A percentile compares a stretch with the other conserved stretches of the same genome.
phyloP scores from a whole-genome alignment of 2,888 invertebrate genomes.

The Spilarctia lutea region DNA sequence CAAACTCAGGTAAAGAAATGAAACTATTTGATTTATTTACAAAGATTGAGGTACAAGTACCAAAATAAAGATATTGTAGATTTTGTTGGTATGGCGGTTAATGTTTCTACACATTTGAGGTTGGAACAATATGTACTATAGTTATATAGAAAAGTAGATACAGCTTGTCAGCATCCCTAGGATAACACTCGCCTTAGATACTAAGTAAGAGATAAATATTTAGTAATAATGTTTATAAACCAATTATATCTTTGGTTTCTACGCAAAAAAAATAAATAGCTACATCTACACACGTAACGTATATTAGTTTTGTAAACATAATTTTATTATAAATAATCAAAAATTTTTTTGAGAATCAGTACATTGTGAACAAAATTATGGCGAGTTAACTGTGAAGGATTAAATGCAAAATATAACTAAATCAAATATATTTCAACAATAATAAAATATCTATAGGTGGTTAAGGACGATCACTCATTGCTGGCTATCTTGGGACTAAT shows the following conservation, averaged over 20 bases:
- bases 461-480: too few relatives aligned
- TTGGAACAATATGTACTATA: neutral
- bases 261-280: neutral
- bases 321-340: too few relatives aligned
- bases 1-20: conserved; percentile 67
- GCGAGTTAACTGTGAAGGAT: too few relatives aligned
- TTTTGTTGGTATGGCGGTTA: neutral
- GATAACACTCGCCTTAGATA: neutral
- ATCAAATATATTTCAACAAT: too few relatives aligned
- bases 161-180: neutral
- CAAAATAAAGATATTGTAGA: neutral
- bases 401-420: too few relatives aligned
- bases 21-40: conserved; percentile 26
- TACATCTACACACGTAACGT: neutral
- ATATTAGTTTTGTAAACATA: too few relatives aligned
- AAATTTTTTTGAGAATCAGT: too few relatives aligned
- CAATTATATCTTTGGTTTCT: neutral
- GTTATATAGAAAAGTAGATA: neutral
- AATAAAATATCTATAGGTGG: too few relatives aligned
- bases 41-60: neutral
- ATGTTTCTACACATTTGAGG: neutral
- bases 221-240: neutral
- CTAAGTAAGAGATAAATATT: neutral
- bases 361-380: too few relatives aligned
- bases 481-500: too few relatives aligned